These are phyloP conservation scores for Spinibarbus caldwelli DNA, from an alignment of 2,797 vertebrate species.

Conservation along the genomic window DNA sequence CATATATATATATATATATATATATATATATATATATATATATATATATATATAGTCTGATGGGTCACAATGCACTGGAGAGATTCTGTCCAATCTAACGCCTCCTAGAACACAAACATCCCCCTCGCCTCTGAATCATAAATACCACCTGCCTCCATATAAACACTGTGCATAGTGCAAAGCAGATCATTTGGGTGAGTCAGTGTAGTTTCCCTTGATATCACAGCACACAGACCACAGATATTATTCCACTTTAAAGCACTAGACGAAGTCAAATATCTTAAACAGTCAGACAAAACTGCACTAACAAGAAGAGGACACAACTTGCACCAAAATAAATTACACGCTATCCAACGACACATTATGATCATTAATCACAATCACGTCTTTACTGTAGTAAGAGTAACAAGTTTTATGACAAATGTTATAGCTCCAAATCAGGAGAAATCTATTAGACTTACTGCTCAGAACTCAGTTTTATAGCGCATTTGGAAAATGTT, in stretches of 20 bases:
- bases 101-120: background rate
- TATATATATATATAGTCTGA: background rate
- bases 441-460: background rate
- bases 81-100: background rate
- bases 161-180: background rate
- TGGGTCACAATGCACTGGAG: background rate
- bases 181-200: background rate
- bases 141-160: background rate
- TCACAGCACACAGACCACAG: background rate
- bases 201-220: background rate
- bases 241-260: background rate
- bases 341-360: background rate
- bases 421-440: background rate
- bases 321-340: background rate
- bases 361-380: background rate
- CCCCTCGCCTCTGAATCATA: background rate
- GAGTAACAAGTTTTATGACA: background rate
- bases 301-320: background rate
- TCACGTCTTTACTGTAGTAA: background rate
- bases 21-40: too few relatives aligned
- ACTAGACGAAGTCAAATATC: background rate
- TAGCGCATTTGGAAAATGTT: background rate
- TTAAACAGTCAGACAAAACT: background rate
- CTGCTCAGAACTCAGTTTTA: background rate
- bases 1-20: too few relatives aligned